These are phyloP conservation scores for Synergus laeviventris DNA, from an alignment of 2,888 invertebrate genomes.

Conservation along the genomic window DNA sequence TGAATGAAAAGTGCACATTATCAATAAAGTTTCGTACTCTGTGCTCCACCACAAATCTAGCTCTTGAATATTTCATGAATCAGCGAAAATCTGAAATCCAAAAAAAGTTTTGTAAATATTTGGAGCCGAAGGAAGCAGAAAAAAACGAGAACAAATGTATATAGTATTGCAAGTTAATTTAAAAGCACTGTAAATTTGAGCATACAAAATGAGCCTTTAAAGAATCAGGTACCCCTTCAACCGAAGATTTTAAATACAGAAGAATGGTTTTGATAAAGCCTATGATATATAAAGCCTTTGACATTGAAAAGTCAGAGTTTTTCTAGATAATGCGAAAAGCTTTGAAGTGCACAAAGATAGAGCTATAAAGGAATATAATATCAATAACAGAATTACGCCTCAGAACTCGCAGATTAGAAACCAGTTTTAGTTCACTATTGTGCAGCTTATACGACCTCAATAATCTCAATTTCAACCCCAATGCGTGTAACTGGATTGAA, in stretches of 20 bases:
- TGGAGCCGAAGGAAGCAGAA: neutral
- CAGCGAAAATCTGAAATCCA: neutral
- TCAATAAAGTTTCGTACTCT: conserved; percentile 22
- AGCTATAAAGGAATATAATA: neutral
- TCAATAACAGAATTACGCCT: neutral
- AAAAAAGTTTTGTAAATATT: neutral
- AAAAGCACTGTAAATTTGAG: no score
- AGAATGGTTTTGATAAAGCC: no score
- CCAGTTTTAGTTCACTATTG: neutral
- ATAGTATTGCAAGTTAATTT: no score
- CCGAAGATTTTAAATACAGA: no score
- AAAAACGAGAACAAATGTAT: neutral
- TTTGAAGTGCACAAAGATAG: neutral
- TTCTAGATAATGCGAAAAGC: neutral
- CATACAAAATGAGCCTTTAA: no score
- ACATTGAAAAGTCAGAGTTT: neutral
- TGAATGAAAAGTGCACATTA: conserved; percentile 19
- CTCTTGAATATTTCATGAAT: conserved; percentile 7
- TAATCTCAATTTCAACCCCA: neutral
- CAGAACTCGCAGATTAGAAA: neutral
- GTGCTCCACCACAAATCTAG: neutral
- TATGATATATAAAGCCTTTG: no score
- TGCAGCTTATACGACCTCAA: neutral
- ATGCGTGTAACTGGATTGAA: neutral
- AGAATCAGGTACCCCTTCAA: no score